These are phyloP conservation scores for Drosophila neocordata DNA, from an alignment of 1,140 invertebrate genomes.

Conservation along the genomic window DNA sequence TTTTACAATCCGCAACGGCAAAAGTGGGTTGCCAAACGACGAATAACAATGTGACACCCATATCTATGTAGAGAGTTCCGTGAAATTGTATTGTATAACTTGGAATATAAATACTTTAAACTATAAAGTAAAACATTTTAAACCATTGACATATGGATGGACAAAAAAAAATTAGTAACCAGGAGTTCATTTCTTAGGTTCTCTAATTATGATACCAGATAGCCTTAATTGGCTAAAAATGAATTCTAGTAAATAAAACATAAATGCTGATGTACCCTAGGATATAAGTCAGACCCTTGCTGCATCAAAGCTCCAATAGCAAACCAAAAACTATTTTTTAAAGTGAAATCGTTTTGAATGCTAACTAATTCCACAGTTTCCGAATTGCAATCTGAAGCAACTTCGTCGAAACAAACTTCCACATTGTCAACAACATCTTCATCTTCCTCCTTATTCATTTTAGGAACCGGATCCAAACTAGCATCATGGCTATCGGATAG, in stretches of 20 bases:
- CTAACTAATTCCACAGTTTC: constrained; percentile 82
- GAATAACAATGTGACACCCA: no score
- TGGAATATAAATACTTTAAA: no score
- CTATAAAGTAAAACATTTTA: no score
- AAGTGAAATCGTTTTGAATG: constrained; percentile 89
- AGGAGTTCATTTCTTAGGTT: no score
- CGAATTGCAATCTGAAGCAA: constrained; percentile 63
- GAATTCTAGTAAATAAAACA: neutral
- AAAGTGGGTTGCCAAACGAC: no score
- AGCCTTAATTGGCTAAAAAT: neutral
- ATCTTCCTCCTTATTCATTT: neutral
- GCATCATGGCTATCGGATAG: neutral
- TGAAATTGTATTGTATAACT: no score
- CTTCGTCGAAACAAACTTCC: constrained; percentile 29
- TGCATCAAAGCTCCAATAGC: constrained; percentile 97
- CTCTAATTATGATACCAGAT: no score
- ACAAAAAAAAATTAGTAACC: no score
- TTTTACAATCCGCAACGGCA: no score
- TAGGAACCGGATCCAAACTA: neutral
- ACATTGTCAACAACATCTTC: constrained; percentile 2
- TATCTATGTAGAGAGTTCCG: no score
- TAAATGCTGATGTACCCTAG: constrained; percentile 84
- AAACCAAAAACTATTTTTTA: constrained; percentile 93
- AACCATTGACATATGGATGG: no score
- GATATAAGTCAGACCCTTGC: constrained; percentile 94